Evolutionary conservation across 2,113 vertebrate species (phyloP), one percentile per base, ranked within the genome.

Genomic region (Mohoua ochrocephala): DNA sequence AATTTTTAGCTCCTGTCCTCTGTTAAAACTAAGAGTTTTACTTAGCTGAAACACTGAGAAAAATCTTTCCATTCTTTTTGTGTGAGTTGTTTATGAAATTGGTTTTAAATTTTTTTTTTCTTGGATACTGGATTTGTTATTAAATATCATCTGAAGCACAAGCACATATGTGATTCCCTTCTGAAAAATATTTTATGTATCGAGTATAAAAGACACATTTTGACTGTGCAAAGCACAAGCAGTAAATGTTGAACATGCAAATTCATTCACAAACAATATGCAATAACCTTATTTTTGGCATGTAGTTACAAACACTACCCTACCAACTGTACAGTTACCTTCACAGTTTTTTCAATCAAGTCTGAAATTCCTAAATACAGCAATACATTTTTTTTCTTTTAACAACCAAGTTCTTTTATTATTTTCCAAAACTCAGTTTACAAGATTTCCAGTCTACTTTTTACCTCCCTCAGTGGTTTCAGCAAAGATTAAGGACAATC

Each of bases 401-500:
- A 92, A 70, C 54, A 75, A 75, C 8, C 7, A 87, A 45, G 18
- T 78, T 67, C 11, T 91, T 69, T 67, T 44, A 78, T 73, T 82
- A 52, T 86, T 95, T 93, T 94, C 75, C 82, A 90, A 95, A 93
- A 88, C 21, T 56, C 47, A 86, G 42, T 64, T 86, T 88, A 93
- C 83, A 93, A 92, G 42, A 84, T 70, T 93, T 89, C 56, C 76
- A 78, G 37, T 56, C 87, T 92, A 89, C 39, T 95, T 97, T 95
- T 93, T 84, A 77, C 85, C 63, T 93, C 92, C 82, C 87, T 86
- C 4, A 13, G n/a, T 84, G 75, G 68, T 91, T 95, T 94, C 93
- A 93, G 87, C 68, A 96, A 86, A 95, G 79, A 80, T 87, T 94
- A 96, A 91, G 88, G 71, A 84, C 50, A 93, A 92, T 35, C 79